Evolutionary conservation across 2,797 vertebrate genomes (phyloP).

Genomic region (Alauda arvensis): DNA sequence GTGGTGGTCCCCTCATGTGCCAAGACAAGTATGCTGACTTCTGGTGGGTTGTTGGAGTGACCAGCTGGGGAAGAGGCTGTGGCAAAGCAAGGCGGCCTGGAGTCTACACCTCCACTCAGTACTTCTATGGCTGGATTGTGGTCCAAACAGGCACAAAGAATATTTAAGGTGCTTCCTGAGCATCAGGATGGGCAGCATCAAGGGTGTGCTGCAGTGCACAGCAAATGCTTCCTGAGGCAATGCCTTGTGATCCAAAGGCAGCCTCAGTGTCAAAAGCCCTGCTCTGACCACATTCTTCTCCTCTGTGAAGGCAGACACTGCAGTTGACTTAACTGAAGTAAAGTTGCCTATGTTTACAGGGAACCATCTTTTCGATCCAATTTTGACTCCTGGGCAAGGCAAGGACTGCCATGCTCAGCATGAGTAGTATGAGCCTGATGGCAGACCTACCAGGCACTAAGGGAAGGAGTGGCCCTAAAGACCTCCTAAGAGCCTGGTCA

Average conservation of each 20-base stretch:
- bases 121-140: not conserved
- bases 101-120: not conserved
- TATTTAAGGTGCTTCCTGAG: not conserved
- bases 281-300: too few species aligned
- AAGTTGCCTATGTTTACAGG: not conserved
- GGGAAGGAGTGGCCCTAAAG: not conserved
- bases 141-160: not conserved
- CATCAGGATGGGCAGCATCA: not conserved
- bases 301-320: not conserved
- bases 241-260: not conserved
- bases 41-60: not conserved
- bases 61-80: not conserved
- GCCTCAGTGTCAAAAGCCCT: not conserved
- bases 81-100: not conserved
- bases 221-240: not conserved
- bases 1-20: not conserved
- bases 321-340: not conserved
- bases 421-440: not conserved
- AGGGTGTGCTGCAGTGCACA: too few species aligned
- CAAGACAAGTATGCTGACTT: accelerated
- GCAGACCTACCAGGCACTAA: not conserved
- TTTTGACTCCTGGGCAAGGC: too few species aligned
- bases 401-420: not conserved
- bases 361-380: too few species aligned
- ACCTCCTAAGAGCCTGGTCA: not conserved